Evolutionary conservation across 2,797 vertebrate species (phyloP), one percentile per base, ranked within the genome.

Genomic region (Oceanodroma leucorhoa): DNA sequence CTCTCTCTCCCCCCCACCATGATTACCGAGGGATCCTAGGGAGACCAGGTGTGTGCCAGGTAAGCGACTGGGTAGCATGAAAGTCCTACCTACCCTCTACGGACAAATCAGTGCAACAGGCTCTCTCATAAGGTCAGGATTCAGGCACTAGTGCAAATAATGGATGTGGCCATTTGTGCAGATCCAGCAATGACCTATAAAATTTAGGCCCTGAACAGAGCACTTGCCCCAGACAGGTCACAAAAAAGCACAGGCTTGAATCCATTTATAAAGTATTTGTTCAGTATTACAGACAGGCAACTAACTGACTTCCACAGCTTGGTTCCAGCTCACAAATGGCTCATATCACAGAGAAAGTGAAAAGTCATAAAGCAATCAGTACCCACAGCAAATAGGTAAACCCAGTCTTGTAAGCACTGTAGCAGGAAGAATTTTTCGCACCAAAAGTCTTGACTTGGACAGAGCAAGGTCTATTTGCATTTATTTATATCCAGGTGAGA

Each of bases 1-100:
- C 12, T 2, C 4, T 29, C 3, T 12, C 7, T 9, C 46, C 4
- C 9, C 45, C 12, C 23, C 0, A 0, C n/a, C 41, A 9, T 19
- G 46, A 51, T 36, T 71, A 12, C 41, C 1, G 3, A 55, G 34
- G 45, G 29, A 34, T 57, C 55, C n/a, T 10, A 36, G 27, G 19
- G 46, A 88, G 32, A 38, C 14, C 32, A 66, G 24, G 17, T n/a
- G 3, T 58, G 15, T 51, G 12, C 43, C 43, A 83, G 55, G 51
- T 51, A 70, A 79, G 14, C 9, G 5, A 40, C 0, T 45, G 30
- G 20, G 16, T 60, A 69, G 64, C 21, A 57, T 2, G 1, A 36
- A 67, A 65, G 26, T 55, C 71, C 51, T 30, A 30, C 24, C 27
- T 65, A 36, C 43, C 19, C 12, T 38, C 58, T 57, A 38, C 1